A percentile compares a stretch with the other conserved stretches of the same genome.
Conservation (phyloP, 2,113 vertebrate species). For the Oxygymnocypris stewartii region DNA sequence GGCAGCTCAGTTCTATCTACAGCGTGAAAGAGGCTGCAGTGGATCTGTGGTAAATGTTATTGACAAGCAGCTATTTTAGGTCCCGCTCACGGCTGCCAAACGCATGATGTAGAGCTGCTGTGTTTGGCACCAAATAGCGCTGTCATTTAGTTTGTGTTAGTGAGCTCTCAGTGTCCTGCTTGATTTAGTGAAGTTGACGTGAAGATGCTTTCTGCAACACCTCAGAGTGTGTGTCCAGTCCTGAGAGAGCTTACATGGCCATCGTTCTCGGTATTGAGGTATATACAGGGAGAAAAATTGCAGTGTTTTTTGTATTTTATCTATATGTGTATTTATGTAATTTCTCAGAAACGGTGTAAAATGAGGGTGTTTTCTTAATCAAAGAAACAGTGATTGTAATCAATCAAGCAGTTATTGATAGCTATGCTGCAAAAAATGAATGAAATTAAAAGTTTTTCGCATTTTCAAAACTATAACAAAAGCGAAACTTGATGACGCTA, state of each 20-base stretch:
- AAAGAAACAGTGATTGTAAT: background rate
- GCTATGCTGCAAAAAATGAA: too few relatives aligned
- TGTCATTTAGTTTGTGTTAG: conserved; percentile 16
- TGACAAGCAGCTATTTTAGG: conserved; percentile 25
- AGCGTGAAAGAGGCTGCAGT: background rate
- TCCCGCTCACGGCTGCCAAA: conserved; percentile 24
- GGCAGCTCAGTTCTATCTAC: background rate
- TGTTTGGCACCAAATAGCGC: background rate
- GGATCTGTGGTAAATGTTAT: conserved; percentile 24
- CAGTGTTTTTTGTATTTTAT: background rate
- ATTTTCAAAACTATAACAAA: too few relatives aligned
- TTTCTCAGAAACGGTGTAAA: background rate
- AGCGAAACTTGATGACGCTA: too few relatives aligned
- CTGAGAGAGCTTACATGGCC: background rate
- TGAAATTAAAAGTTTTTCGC: too few relatives aligned
- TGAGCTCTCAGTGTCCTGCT: background rate
- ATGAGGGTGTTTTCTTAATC: too few relatives aligned
- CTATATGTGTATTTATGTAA: background rate
- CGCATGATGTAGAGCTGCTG: conserved; percentile 21
- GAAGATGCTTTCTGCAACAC: conserved; percentile 16
- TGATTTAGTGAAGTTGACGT: conserved; percentile 34
- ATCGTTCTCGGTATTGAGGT: background rate
- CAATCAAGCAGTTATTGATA: background rate
- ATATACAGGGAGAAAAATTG: background rate
- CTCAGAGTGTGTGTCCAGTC: background rate